Evolutionary conservation across 2,113 vertebrate species (phyloP), one percentile per base, ranked within the genome.

Genomic region (Motacilla alba): DNA sequence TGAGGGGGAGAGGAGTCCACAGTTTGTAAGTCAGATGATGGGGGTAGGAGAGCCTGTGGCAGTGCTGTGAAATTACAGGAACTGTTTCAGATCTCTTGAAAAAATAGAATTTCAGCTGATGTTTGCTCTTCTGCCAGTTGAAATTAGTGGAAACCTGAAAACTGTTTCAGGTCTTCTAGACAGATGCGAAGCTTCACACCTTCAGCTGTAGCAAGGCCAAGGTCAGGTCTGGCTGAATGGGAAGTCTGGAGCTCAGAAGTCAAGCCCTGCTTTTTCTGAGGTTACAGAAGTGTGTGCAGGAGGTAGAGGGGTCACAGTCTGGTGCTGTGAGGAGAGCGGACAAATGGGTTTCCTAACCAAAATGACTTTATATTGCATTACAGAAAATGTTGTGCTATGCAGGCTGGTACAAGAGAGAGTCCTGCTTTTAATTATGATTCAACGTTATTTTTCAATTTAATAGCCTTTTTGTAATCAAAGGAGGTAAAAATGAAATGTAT

Each of bases 401-500:
- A 79, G 50, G 14, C 37, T 77, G 22, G 49, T 78, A 30, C 50
- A 47, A 91, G 33, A 74, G 35, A 91, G 31, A 79, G 27, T 80
- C 59, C 52, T 92, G 19, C 28, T 94, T 96, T 68, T 93, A 95
- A 94, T 95, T 93, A 94, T 81, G 81, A 56, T 26, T 55, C 64
- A 73, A 50, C 39, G 52, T 90, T 81, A 59, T 70, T 80, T 96
- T 96, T 91, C 77, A 85, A 22, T 91, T 81, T 89, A 94, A 89
- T 75, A 97, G 76, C 24, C 33, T 70, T 93, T 94, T 96, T 76
- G 7, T 90, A 96, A 95, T 97, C 78, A 94, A 80, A 52, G 14
- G 58, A 87, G 55, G 41, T 90, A 94, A 91, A 96, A 81, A 75
- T 56, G 26, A 95, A 95, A 90, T 91, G 47, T 21, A 23, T 74